Evolutionary conservation across 1,140 invertebrate species (phyloP).

Genomic region (Hypothenemus hampei): DNA sequence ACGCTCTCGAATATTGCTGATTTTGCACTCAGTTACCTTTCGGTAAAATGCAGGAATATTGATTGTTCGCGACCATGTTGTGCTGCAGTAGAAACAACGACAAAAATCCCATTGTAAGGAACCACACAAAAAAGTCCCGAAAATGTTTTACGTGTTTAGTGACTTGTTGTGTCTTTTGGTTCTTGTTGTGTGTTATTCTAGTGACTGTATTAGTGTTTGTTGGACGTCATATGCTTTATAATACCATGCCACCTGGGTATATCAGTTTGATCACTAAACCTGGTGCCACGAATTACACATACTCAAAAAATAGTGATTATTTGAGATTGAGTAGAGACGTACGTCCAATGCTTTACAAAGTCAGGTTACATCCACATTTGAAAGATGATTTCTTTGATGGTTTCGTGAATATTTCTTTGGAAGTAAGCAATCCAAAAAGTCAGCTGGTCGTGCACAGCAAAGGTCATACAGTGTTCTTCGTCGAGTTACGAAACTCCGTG

Average conservation of each 20-base stretch:
- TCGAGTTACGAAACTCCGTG: slow-evolving; percentile 38
- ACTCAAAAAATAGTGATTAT: slow-evolving; percentile 3
- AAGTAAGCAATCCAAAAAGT: slow-evolving; percentile 51
- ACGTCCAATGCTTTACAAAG: slow-evolving; percentile 67
- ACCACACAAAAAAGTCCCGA: slow-evolving; percentile 19
- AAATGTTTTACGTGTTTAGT: slow-evolving; percentile 37
- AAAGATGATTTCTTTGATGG: slow-evolving; percentile 64
- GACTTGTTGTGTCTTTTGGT: slow-evolving; percentile 49
- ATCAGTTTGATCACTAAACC: not conserved
- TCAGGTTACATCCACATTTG: slow-evolving; percentile 70
- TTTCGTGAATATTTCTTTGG: slow-evolving; percentile 64
- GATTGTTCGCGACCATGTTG: slow-evolving; percentile 45
- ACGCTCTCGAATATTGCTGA: no score
- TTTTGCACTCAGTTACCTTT: no score
- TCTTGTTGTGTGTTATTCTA: slow-evolving; percentile 47
- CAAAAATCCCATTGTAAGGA: slow-evolving; percentile 14
- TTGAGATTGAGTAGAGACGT: slow-evolving; percentile 61
- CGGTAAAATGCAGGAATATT: slow-evolving; percentile 7
- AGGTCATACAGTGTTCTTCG: slow-evolving; percentile 52
- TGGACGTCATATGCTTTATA: slow-evolving; percentile 43
- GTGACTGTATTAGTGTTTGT: slow-evolving; percentile 48
- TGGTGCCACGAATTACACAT: not conserved
- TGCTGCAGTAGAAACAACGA: slow-evolving; percentile 11
- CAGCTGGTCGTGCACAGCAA: slow-evolving; percentile 68
- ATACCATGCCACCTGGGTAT: slow-evolving; percentile 5